Conservation (phyloP, 2,113 vertebrate species). For the Dicentrarchus labrax region DNA sequence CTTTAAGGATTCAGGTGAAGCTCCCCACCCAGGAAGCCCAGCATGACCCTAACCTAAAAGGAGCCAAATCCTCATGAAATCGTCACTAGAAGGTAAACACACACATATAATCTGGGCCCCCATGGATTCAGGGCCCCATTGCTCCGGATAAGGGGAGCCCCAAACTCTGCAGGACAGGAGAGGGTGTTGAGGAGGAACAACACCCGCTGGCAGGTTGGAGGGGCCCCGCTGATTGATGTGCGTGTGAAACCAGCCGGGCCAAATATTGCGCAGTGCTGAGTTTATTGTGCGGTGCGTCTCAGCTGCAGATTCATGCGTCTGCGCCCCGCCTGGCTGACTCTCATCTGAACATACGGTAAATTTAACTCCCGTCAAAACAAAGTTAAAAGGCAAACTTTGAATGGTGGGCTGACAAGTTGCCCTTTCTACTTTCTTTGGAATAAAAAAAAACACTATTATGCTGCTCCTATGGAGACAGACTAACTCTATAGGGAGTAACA, state of each 20-base stretch:
- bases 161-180: conserved; percentile 43
- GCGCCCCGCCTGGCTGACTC: conserved; percentile 11
- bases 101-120: conserved; percentile 20
- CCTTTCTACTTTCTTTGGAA: conserved; percentile 25
- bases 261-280: conserved; percentile 30
- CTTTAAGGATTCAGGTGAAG: conserved; percentile 42
- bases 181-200: conserved; percentile 51
- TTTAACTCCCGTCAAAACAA: conserved; percentile 58
- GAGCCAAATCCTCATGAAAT: conserved; percentile 1
- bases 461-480: conserved; percentile 8
- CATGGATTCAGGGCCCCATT: conserved; percentile 29
- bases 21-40: background rate
- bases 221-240: conserved; percentile 71
- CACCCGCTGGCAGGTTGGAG: conserved; percentile 63
- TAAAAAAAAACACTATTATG: conserved; percentile 5
- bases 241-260: conserved; percentile 66
- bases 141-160: conserved; percentile 46
- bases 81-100: conserved; percentile 34
- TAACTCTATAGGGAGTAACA: background rate
- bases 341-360: conserved; percentile 58
- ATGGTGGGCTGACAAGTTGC: conserved; percentile 15
- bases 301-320: conserved; percentile 59
- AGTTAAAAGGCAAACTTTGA: conserved; percentile 29
- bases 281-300: conserved; percentile 47
- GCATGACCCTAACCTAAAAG: conserved; percentile 1